Evolutionary conservation across 2,888 invertebrate species (phyloP), one percentile per base, ranked within the genome.

Genomic region (Andrena minutula): DNA sequence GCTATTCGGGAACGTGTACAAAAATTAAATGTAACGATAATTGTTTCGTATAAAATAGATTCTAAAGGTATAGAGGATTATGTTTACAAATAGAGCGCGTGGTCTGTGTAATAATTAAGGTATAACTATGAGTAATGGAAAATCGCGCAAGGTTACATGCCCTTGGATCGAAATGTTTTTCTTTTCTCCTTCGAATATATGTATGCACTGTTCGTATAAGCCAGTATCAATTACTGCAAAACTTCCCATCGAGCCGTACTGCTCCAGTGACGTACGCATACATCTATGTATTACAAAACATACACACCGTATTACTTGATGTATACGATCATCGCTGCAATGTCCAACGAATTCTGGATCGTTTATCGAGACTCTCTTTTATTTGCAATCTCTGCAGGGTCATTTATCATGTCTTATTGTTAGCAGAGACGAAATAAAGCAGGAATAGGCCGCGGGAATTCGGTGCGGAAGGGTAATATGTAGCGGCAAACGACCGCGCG

Each of bases 21-120:
- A 73, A 81, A 81, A 56, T 49, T 68, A 79, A 81, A 47, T 53
- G 49, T 49, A 64, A 78, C 35, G 23, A 26, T 35, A 61, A 68
- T 47, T 30, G 41, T 8, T 70, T 56, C 49, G 49, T 72, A 79
- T 68, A 79, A 68, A 72, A 72, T 28, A 49, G 47, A 61, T 61
- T 56, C 47, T 60, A 72, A 72, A 47, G 28, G 32, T 79, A 53
- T 35, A 66, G n/a, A 16, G 41, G 41, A 26, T n/a, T 53, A 72
- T 28, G n/a, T 66, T 63, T 80, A 71, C 20, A 63, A 78, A 53
- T 63, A 66, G 30, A 51, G 61, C 26, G 20, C 20, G 66, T 26
- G 4, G 26, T 61, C 10, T 16, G 66, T 72, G 72, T 32, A 63
- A 47, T 32, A 60, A 51, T 69, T 76, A 64, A 32, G 63, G 28